phyloP scores from a whole-genome alignment of 1,140 invertebrate species.

The Apocrypta bakeri region DNA sequence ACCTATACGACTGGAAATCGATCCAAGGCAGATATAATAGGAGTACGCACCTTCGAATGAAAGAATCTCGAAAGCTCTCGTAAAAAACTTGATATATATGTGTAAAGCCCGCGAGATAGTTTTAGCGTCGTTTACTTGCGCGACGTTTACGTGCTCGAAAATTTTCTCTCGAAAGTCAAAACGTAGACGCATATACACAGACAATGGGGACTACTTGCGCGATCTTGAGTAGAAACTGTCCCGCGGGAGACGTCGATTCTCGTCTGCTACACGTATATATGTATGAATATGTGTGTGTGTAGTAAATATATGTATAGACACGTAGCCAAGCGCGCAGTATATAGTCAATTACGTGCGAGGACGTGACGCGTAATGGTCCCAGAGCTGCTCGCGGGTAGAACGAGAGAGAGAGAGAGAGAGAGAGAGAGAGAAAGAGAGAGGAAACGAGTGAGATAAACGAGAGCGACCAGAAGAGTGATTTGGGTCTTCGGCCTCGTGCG shows the following conservation, averaged over 20 bases:
- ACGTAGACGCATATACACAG: too few relatives aligned
- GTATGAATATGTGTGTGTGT: neutral
- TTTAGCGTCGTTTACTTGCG: neutral
- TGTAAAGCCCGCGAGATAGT: neutral
- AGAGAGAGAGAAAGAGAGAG: neutral
- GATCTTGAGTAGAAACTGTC: neutral
- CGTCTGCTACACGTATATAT: too few relatives aligned
- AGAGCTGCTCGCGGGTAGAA: neutral
- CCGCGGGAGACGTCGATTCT: neutral
- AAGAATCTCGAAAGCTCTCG: neutral
- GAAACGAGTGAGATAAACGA: neutral
- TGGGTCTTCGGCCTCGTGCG: slow-evolving; percentile 24
- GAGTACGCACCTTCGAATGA: too few relatives aligned
- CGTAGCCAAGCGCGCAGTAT: neutral
- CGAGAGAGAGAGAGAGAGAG: neutral
- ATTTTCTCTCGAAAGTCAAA: too few relatives aligned
- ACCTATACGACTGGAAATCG: too few relatives aligned
- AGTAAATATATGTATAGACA: neutral
- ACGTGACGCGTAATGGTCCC: slow-evolving; percentile 7
- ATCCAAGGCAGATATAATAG: too few relatives aligned
- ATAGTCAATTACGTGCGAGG: slow-evolving; percentile 31
- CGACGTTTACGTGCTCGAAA: too few relatives aligned
- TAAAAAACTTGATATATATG: neutral
- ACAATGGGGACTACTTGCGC: too few relatives aligned
- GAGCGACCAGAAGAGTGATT: slow-evolving; percentile 8